Evolutionary conservation across 2,113 vertebrate species (phyloP).

Genomic region (Pycnonotus jocosus): DNA sequence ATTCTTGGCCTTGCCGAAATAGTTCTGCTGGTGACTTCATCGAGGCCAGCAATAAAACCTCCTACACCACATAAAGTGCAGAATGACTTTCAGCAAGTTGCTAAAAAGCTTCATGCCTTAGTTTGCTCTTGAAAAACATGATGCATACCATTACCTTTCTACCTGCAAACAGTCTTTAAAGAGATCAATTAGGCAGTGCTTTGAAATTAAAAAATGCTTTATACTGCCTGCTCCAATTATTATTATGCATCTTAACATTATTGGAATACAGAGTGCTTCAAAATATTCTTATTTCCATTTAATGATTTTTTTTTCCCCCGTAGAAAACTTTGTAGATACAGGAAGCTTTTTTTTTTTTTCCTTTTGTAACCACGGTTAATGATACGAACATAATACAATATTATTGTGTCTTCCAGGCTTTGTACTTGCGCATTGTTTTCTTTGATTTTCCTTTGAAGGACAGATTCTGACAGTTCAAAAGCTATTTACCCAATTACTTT

Average conservation of each 20-base stretch:
- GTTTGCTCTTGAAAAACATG: not conserved
- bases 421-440: slow-evolving; percentile 4
- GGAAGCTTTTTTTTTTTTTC: not conserved
- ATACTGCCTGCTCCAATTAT: not conserved
- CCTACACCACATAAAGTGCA: not conserved
- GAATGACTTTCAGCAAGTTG: not conserved
- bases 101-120: not conserved
- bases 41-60: not conserved
- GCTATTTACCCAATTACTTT: slow-evolving; percentile 15
- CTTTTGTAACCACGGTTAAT: not conserved
- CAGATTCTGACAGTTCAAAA: slow-evolving; percentile 55
- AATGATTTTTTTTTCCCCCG: not conserved
- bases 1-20: not conserved
- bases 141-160: not conserved
- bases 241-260: not conserved
- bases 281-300: slow-evolving; percentile 22
- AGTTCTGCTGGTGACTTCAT: not conserved
- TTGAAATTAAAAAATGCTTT: slow-evolving; percentile 21
- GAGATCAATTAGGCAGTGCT: not conserved
- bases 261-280: not conserved
- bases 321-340: not conserved
- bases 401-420: slow-evolving; percentile 32
- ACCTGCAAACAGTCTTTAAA: not conserved
- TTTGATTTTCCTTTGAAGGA: slow-evolving; percentile 55
- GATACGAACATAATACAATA: slow-evolving; percentile 1